Evolutionary conservation across 2,797 vertebrate genomes (phyloP).

Genomic region (Chelon labrosus): DNA sequence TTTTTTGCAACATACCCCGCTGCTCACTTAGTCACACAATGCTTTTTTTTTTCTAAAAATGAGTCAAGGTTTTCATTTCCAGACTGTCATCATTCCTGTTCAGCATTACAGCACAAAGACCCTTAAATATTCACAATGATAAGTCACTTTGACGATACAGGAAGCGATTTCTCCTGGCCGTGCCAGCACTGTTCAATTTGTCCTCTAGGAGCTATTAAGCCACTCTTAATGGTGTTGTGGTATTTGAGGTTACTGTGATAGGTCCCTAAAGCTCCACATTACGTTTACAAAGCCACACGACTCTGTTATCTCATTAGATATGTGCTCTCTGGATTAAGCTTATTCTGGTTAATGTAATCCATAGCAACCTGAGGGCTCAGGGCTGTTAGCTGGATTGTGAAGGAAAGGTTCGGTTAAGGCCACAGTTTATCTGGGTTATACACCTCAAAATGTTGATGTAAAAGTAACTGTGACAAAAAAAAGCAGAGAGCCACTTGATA

Average conservation of each 20-base stretch:
- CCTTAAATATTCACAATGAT: neutral
- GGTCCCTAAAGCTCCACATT: conserved; percentile 20
- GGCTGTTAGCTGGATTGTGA: neutral
- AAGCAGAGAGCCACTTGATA: neutral
- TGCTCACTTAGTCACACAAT: conserved; percentile 41
- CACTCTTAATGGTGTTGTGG: neutral
- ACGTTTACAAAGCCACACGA: neutral
- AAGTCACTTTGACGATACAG: neutral
- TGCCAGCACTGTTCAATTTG: neutral
- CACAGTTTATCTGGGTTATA: neutral
- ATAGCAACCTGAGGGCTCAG: neutral
- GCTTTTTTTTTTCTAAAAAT: neutral
- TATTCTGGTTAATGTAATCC: conserved; percentile 5
- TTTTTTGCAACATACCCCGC: conserved; percentile 50
- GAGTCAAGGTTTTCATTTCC: conserved; percentile 13
- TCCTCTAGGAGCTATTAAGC: too few species aligned
- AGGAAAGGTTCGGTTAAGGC: neutral
- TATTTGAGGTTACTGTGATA: neutral
- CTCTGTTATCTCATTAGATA: neutral
- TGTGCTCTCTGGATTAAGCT: conserved; percentile 10
- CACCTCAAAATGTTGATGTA: conserved; percentile 2
- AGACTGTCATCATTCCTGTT: conserved; percentile 55
- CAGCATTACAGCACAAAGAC: conserved; percentile 35
- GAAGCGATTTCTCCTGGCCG: neutral
- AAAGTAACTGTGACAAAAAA: neutral